Evolutionary conservation across 1,140 invertebrate species (phyloP), one percentile per base, ranked within the genome.

Genomic region (Wasmannia auropunctata): DNA sequence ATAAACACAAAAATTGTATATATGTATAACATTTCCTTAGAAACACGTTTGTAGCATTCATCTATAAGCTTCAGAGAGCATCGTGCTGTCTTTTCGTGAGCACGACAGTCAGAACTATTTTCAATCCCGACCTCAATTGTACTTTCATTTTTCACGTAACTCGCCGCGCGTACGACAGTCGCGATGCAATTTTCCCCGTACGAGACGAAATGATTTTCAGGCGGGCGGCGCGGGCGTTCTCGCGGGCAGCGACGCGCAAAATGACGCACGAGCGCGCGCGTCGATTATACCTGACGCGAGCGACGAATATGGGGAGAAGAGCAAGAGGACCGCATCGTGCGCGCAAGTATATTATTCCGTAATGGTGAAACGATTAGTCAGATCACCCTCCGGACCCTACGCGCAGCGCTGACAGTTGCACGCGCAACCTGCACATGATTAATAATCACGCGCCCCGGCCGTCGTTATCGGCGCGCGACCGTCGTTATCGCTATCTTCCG

Each of bases 331-430:
- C 34, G n/a, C n/a, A 6, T 67, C 49, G 87, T 58, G 88, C 63
- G 88, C 46, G 87, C 74, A 88, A 91, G 93, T 93, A 90, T 91
- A 93, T 95, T 94, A 95, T 94, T 94, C 90, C 92, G 90, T 93
- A 94, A 95, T 93, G 93, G 92, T 89, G 87, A 91, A 94, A 93
- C 94, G 93, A 95, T 95, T 95, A 95, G 94, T 94, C 94, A 94
- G 91, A 87, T 75, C 62, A 72, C 86, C 90, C 85, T 70, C 56
- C 72, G 83, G 87, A 46, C 84, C 86, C 83, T 80, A 86, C 87
- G 89, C 90, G 89, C 90, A 77, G 85, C 85, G 91, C 94, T 95
- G 94, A 95, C 94, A 95, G 88, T 95, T 72, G 93, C 94, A 95
- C 94, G 94, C 94, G 93, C 88, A 93, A 92, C 90, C 93, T 94